Evolutionary conservation across 2,888 invertebrate genomes (phyloP).

Genomic region (Cheilosia urbana): DNA sequence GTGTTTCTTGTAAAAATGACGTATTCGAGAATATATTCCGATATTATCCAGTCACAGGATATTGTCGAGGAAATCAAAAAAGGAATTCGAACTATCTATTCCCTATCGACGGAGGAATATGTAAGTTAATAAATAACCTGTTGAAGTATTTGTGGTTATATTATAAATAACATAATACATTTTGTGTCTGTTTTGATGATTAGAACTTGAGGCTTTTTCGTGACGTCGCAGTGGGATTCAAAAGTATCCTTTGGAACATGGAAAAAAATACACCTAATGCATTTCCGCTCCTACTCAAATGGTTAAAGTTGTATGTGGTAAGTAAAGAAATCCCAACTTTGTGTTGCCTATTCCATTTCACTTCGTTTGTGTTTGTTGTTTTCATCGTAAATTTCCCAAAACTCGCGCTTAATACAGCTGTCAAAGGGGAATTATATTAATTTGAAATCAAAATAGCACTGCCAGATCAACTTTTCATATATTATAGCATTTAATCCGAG

Average conservation of each 20-base stretch:
- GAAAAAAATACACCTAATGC: constrained; percentile 4
- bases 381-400: too few relatives aligned
- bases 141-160: neutral
- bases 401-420: too few relatives aligned
- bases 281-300: constrained; percentile 51
- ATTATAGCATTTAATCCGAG: too few relatives aligned
- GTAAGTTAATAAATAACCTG: constrained; percentile 8
- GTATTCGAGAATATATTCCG: constrained; percentile 29
- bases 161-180: neutral
- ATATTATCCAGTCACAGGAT: neutral
- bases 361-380: too few relatives aligned
- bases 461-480: too few relatives aligned
- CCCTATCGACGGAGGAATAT: constrained; percentile 32
- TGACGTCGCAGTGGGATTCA: constrained; percentile 54
- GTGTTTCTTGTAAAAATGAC: constrained; percentile 35
- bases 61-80: constrained; percentile 5
- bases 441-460: too few relatives aligned
- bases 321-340: constrained; percentile 8
- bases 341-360: too few relatives aligned
- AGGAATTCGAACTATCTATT: constrained; percentile 23
- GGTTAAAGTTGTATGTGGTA: constrained; percentile 66
- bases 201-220: constrained; percentile 43
- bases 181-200: neutral
- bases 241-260: constrained; percentile 44
- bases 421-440: too few relatives aligned